Evolutionary conservation across 2,113 vertebrate species (phyloP).

Genomic region (Clarias macrocephalus): DNA sequence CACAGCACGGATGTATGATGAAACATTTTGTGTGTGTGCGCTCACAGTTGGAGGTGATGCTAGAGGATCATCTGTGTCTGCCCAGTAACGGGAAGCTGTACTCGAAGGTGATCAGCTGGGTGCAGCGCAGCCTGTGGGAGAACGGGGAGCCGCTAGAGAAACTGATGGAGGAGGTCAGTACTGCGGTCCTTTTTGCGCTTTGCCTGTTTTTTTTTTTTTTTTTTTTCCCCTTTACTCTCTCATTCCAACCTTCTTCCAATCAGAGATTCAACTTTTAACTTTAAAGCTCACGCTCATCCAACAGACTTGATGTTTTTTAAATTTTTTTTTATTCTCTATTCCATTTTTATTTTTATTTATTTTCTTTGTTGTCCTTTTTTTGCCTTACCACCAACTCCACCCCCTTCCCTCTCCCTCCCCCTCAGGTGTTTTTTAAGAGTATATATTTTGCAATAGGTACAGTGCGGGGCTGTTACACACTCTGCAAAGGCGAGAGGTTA

Average conservation of each 20-base stretch:
- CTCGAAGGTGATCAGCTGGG: conserved; percentile 98
- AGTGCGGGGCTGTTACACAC: conserved; percentile 78
- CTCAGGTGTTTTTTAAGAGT: conserved; percentile 51
- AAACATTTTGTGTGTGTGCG: conserved; percentile 49
- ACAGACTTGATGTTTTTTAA: conserved; percentile 37
- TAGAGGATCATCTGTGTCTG: conserved; percentile 93
- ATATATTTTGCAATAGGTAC: conserved; percentile 79
- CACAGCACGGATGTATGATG: not conserved
- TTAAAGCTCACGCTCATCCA: conserved; percentile 25
- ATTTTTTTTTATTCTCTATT: not conserved
- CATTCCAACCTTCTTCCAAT: conserved; percentile 26
- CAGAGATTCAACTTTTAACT: conserved; percentile 14
- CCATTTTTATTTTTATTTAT: conserved; percentile 15
- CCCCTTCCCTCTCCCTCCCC: conserved; percentile 21
- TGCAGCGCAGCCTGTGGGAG: conserved; percentile 97
- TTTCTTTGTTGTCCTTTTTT: conserved; percentile 28
- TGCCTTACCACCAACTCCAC: conserved; percentile 33
- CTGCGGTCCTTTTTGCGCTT: conserved; percentile 29
- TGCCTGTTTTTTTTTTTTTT: not conserved
- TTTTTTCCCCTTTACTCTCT: not conserved
- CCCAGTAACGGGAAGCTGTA: conserved; percentile 98
- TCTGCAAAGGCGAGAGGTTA: conserved; percentile 91
- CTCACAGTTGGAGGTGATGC: conserved; percentile 92
- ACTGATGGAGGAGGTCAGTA: conserved; percentile 99
- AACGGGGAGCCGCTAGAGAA: conserved; percentile 91